Percentiles rank a stretch among this genome's conserved stretches.
Conservation (phyloP, 2,888 invertebrate genomes). For the Andrena trimmerana region DNA sequence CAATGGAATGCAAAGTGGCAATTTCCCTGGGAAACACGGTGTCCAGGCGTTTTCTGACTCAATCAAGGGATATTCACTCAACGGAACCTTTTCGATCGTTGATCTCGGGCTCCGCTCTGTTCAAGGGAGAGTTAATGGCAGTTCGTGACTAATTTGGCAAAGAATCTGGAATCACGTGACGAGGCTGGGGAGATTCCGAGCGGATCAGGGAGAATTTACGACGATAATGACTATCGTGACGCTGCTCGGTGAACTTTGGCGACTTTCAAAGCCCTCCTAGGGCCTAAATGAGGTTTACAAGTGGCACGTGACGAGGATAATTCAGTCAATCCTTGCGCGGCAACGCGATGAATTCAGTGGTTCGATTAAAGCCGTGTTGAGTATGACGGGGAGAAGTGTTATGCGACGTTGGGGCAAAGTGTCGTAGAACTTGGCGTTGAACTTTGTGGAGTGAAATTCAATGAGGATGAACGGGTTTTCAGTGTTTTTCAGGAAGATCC, state of each 20-base stretch:
- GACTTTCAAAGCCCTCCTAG: slow-evolving; percentile 47
- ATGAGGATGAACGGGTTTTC: background rate
- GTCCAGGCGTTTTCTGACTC: background rate
- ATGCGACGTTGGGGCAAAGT: slow-evolving; percentile 25
- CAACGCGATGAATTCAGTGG: slow-evolving; percentile 31
- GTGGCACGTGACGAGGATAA: slow-evolving; percentile 57
- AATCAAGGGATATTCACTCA: slow-evolving; percentile 17
- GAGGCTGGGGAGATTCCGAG: slow-evolving; percentile 14
- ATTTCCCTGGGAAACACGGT: slow-evolving; percentile 3
- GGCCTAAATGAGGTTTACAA: slow-evolving; percentile 62
- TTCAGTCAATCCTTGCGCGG: slow-evolving; percentile 3
- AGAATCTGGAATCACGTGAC: slow-evolving; percentile 28
- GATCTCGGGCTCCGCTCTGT: background rate
- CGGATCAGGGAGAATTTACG: slow-evolving; percentile 49
- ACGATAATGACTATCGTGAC: slow-evolving; percentile 49
- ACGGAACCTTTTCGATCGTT: background rate
- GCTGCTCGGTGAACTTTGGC: slow-evolving; percentile 51
- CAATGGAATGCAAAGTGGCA: slow-evolving; percentile 4
- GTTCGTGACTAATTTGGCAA: slow-evolving; percentile 38
- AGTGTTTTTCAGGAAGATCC: background rate
- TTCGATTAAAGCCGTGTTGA: slow-evolving; percentile 41
- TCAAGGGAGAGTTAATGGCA: slow-evolving; percentile 33
- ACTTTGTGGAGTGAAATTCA: background rate
- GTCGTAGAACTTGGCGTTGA: background rate
- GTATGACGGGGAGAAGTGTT: slow-evolving; percentile 22